Conservation (phyloP, 1,140 invertebrate genomes). For the Pachypeltis micranthus region DNA sequence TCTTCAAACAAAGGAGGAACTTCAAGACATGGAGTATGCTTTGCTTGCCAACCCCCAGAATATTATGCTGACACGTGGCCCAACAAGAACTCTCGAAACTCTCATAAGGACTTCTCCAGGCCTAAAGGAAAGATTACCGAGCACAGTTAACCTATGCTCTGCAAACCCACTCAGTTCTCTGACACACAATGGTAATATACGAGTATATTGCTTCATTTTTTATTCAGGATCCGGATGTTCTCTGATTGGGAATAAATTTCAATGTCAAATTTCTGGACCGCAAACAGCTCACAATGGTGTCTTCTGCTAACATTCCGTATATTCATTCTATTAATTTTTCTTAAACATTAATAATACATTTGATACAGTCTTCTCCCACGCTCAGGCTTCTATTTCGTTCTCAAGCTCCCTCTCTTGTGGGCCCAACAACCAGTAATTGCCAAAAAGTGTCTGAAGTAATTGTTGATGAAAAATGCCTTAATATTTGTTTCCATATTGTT, state of each 20-base stretch:
- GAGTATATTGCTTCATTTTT: conserved; percentile 10
- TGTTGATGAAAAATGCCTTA: not conserved
- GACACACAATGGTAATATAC: conserved; percentile 10
- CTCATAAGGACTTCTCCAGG: not conserved
- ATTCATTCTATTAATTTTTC: too few species aligned
- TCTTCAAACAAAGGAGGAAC: not conserved
- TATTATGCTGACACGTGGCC: not conserved
- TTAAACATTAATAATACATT: conserved; percentile 1
- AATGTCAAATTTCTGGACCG: not conserved
- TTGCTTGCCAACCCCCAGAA: not conserved
- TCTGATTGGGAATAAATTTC: conserved; percentile 1
- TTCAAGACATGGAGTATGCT: not conserved
- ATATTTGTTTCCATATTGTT: conserved; percentile 1
- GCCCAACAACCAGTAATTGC: not conserved
- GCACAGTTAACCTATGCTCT: conserved; percentile 9
- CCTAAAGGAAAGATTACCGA: not conserved
- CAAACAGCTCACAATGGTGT: too few species aligned
- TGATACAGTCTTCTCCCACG: not conserved
- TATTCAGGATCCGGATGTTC: conserved; percentile 14
- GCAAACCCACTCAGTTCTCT: conserved; percentile 1
- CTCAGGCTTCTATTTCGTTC: too few species aligned
- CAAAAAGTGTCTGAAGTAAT: not conserved
- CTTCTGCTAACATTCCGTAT: too few species aligned
- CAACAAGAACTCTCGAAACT: not conserved
- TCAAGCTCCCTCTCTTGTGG: too few species aligned